phyloP scores from a whole-genome alignment of 2,888 invertebrate species.

The Keiferia lycopersicella region DNA sequence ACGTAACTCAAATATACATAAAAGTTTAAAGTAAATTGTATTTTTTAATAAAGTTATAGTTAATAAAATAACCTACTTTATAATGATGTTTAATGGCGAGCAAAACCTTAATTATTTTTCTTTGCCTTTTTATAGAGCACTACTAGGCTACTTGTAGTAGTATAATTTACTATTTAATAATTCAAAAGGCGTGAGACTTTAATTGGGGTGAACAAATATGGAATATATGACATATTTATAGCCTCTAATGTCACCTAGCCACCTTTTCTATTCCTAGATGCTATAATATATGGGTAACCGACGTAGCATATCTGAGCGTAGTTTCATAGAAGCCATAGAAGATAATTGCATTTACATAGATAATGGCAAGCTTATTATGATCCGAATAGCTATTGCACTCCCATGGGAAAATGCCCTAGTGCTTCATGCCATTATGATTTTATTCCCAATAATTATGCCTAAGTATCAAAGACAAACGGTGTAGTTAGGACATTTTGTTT shows the following conservation, averaged over 20 bases:
- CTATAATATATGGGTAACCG: slow-evolving; percentile 14
- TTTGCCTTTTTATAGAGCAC: not conserved
- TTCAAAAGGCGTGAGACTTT: slow-evolving; percentile 24
- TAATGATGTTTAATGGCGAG: slow-evolving; percentile 22
- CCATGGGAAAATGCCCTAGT: slow-evolving; percentile 17
- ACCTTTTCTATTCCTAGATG: slow-evolving; percentile 26
- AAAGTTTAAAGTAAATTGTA: slow-evolving; percentile 8
- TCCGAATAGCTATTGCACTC: slow-evolving; percentile 12
- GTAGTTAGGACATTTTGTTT: slow-evolving; percentile 11
- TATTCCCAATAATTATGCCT: slow-evolving; percentile 22
- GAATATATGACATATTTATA: slow-evolving; percentile 28
- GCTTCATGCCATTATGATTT: slow-evolving; percentile 20
- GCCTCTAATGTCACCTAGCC: slow-evolving; percentile 28
- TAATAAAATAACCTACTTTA: slow-evolving; percentile 14
- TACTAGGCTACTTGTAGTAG: slow-evolving; percentile 14
- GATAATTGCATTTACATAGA: slow-evolving; percentile 27
- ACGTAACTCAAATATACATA: not conserved
- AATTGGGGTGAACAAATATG: slow-evolving; percentile 27
- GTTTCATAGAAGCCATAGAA: slow-evolving; percentile 24
- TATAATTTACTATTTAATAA: slow-evolving; percentile 23
- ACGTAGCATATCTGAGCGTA: slow-evolving; percentile 20
- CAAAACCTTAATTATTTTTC: slow-evolving; percentile 1
- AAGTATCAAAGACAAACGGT: slow-evolving; percentile 15
- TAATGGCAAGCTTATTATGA: slow-evolving; percentile 27
- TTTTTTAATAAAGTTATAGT: slow-evolving; percentile 10